Evolutionary conservation across 2,113 vertebrate genomes (phyloP).

Genomic region (Monopterus albus): DNA sequence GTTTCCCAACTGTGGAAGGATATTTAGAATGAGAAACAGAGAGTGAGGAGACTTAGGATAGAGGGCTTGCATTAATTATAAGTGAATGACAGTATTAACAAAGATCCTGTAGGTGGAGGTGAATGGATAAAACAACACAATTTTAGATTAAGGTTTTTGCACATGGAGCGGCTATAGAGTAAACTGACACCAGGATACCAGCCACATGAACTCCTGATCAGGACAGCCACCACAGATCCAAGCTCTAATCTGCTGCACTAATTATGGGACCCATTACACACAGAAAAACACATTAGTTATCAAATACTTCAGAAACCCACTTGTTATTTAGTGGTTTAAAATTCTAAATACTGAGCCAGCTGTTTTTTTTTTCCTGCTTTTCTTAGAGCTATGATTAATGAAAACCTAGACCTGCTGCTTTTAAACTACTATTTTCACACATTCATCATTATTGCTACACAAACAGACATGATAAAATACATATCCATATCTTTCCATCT

Average conservation of each 20-base stretch:
- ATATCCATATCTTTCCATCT: conserved; percentile 18
- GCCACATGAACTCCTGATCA: conserved; percentile 45
- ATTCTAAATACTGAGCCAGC: neutral
- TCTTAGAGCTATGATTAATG: neutral
- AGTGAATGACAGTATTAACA: neutral
- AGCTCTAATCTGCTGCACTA: conserved; percentile 21
- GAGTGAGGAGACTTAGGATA: neutral
- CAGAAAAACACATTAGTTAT: conserved; percentile 6
- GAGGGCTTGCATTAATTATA: neutral
- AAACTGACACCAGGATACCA: conserved; percentile 28
- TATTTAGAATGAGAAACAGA: neutral
- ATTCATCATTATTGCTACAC: conserved; percentile 14
- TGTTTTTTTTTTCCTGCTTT: neutral
- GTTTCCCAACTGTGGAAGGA: conserved; percentile 85
- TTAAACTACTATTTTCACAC: conserved; percentile 3
- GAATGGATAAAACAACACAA: neutral
- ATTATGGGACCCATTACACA: conserved; percentile 28
- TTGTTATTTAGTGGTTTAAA: neutral
- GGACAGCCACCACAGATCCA: conserved; percentile 26
- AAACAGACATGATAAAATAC: conserved; percentile 22
- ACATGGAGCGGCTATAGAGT: neutral
- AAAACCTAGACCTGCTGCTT: neutral
- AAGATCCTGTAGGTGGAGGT: neutral
- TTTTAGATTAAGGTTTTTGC: neutral
- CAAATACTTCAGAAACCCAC: neutral